Percentiles rank a stretch among this genome's conserved stretches.
These are phyloP conservation scores for Drosophila triauraria DNA, from an alignment of 1,140 invertebrate species.

Conservation along the genomic window DNA sequence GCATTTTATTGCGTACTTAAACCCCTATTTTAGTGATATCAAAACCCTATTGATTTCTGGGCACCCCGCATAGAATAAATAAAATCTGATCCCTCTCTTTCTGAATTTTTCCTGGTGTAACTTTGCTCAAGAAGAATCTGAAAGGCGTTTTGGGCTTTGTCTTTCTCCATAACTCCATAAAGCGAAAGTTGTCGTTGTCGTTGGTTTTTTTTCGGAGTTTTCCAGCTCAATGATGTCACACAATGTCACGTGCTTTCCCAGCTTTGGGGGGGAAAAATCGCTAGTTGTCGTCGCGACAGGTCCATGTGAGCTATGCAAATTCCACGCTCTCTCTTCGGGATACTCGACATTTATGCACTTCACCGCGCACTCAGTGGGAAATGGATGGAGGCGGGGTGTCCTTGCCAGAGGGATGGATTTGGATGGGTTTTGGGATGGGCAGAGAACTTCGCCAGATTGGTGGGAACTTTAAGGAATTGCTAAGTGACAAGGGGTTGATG, in stretches of 20 bases:
- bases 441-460: slow-evolving; percentile 23
- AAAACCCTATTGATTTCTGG: no score
- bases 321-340: slow-evolving; percentile 30
- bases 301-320: slow-evolving; percentile 47
- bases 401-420: slow-evolving; percentile 1
- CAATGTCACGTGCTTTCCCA: slow-evolving; percentile 76
- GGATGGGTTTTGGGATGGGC: slow-evolving; percentile 2
- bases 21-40: no score
- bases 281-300: slow-evolving; percentile 33
- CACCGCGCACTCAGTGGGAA: slow-evolving; percentile 60
- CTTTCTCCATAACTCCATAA: slow-evolving; percentile 59
- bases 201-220: slow-evolving; percentile 53
- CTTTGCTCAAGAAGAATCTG: slow-evolving; percentile 27
- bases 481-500: slow-evolving; percentile 5
- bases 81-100: neutral
- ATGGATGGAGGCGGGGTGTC: neutral
- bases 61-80: no score
- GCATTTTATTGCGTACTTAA: no score
- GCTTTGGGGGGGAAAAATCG: neutral
- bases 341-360: slow-evolving; percentile 79
- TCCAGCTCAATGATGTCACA: slow-evolving; percentile 81
- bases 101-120: neutral
- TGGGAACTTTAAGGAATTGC: slow-evolving; percentile 31
- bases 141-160: slow-evolving; percentile 57
- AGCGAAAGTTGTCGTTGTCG: slow-evolving; percentile 71